A percentile compares a stretch with the other conserved stretches of the same genome.
Conservation (phyloP, 2,888 invertebrate species). For the Toxonevra muliebris region DNA sequence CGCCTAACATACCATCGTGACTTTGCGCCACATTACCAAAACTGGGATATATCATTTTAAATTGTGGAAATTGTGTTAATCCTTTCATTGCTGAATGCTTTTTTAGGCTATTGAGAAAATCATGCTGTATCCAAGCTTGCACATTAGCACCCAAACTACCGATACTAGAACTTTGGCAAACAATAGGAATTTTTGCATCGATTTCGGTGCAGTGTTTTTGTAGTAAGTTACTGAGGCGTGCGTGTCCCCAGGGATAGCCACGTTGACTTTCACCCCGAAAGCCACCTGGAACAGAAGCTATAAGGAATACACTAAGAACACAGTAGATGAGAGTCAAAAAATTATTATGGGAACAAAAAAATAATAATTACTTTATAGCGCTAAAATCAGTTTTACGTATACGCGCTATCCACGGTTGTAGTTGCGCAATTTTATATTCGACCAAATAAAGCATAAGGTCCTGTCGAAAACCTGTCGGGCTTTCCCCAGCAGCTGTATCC, state of each 20-base stretch:
- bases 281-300: constrained; percentile 87
- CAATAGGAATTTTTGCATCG: constrained; percentile 73
- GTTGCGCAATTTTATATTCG: constrained; percentile 74
- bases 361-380: constrained; percentile 72
- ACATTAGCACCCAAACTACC: constrained; percentile 82
- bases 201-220: constrained; percentile 72
- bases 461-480: constrained; percentile 83
- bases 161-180: constrained; percentile 91
- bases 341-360: constrained; percentile 6
- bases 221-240: constrained; percentile 71
- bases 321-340: background rate
- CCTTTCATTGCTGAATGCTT: constrained; percentile 67
- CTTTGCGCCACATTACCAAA: constrained; percentile 85
- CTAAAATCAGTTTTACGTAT: constrained; percentile 85
- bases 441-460: constrained; percentile 80
- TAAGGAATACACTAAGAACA: constrained; percentile 77
- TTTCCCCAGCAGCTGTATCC: constrained; percentile 74
- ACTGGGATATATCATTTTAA: constrained; percentile 78
- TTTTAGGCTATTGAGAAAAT: constrained; percentile 74
- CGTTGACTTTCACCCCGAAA: constrained; percentile 69
- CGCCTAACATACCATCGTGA: constrained; percentile 85
- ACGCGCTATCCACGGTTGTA: constrained; percentile 78
- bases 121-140: constrained; percentile 79
- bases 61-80: constrained; percentile 68
- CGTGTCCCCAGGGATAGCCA: constrained; percentile 72